A percentile compares a stretch with the other conserved stretches of the same genome.
These are phyloP conservation scores for Mantis religiosa DNA, from an alignment of 2,888 invertebrate genomes.

Conservation along the genomic window DNA sequence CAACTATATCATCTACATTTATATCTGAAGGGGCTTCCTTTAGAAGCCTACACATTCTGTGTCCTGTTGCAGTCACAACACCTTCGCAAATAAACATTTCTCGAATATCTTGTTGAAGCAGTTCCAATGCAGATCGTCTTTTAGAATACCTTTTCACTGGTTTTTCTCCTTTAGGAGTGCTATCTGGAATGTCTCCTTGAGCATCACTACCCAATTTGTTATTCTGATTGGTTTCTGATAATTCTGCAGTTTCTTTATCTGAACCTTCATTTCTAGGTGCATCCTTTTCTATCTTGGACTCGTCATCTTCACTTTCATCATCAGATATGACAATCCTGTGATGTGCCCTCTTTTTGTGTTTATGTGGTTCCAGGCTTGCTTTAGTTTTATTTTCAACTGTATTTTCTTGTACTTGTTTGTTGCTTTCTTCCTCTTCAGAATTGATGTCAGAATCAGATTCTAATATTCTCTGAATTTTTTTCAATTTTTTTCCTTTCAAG, in stretches of 20 bases:
- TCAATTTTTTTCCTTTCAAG: conserved; percentile 51
- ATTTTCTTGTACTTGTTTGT: not conserved
- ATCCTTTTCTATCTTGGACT: conserved; percentile 11
- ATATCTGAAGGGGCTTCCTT: conserved; percentile 45
- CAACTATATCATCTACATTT: conserved; percentile 20
- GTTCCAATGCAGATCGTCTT: conserved; percentile 54
- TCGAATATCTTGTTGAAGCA: conserved; percentile 63
- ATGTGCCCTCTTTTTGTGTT: not conserved
- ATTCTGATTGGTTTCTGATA: not conserved
- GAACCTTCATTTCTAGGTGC: conserved; percentile 22
- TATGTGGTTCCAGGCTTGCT: not conserved
- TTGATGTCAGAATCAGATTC: conserved; percentile 50
- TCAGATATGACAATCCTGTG: conserved; percentile 39
- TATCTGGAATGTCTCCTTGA: not conserved
- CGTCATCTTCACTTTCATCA: conserved; percentile 30
- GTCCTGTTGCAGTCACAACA: conserved; percentile 59
- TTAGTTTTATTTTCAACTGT: not conserved
- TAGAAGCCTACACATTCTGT: conserved; percentile 59
- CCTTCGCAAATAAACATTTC: conserved; percentile 66
- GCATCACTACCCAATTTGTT: not conserved
- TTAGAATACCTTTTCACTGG: conserved; percentile 29
- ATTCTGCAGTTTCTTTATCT: conserved; percentile 29
- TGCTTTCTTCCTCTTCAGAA: not conserved
- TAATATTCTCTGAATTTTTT: conserved; percentile 55
- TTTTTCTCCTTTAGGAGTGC: not conserved